Conservation (phyloP, 1,140 invertebrate genomes). For the Achroia grisella region DNA sequence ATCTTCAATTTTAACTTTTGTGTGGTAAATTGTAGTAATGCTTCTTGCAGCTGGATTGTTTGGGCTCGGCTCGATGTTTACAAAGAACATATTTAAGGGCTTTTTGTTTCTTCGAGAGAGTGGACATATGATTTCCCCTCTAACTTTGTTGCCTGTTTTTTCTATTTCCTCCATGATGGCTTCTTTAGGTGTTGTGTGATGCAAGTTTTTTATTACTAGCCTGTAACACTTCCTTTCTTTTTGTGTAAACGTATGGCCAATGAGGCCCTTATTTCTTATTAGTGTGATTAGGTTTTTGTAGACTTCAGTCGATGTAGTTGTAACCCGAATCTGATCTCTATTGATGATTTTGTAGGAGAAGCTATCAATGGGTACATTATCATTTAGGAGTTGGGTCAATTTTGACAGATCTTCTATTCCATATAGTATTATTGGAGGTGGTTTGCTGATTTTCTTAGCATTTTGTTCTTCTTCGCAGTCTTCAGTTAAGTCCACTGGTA, state of each 20-base stretch:
- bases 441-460: slow-evolving; percentile 1
- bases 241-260: too few species aligned
- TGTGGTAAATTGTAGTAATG: slow-evolving; percentile 12
- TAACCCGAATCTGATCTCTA: slow-evolving; percentile 3
- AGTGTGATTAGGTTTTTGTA: slow-evolving; percentile 3
- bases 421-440: too few species aligned
- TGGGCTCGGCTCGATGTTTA: slow-evolving; percentile 27
- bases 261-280: slow-evolving; percentile 1
- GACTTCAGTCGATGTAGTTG: background rate
- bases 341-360: slow-evolving; percentile 6
- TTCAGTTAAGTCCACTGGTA: slow-evolving; percentile 1
- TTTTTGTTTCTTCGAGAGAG: background rate
- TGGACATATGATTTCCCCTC: too few species aligned
- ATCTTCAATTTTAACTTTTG: slow-evolving; percentile 22
- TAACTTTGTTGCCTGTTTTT: slow-evolving; percentile 6
- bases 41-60: slow-evolving; percentile 45
- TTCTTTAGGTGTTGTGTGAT: slow-evolving; percentile 3
- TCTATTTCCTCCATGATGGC: slow-evolving; percentile 4
- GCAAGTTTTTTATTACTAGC: slow-evolving; percentile 1
- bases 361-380: slow-evolving; percentile 3
- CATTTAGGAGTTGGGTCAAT: slow-evolving; percentile 4
- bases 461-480: background rate
- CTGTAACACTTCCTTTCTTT: slow-evolving; percentile 4
- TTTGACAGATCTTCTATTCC: too few species aligned
- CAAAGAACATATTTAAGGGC: too few species aligned